A percentile compares a stretch with the other conserved stretches of the same genome.
These are phyloP conservation scores for Acanthornis magna DNA, from an alignment of 2,797 vertebrate genomes.

Conservation along the genomic window DNA sequence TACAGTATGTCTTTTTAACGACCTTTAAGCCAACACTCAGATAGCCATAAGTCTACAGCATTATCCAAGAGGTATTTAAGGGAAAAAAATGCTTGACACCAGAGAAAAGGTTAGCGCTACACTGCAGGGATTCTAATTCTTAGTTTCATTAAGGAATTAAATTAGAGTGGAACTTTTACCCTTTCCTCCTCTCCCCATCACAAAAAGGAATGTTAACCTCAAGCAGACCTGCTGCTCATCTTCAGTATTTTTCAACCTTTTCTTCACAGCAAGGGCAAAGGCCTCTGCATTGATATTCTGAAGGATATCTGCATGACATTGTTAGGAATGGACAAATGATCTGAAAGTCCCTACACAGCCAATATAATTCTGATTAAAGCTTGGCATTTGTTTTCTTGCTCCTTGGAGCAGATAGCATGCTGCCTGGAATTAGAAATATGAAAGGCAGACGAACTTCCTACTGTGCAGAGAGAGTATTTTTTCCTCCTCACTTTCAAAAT, in stretches of 20 bases:
- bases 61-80: conserved; percentile 26
- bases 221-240: neutral
- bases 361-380: conserved; percentile 61
- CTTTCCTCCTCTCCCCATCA: neutral
- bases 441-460: conserved; percentile 50
- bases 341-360: conserved; percentile 31
- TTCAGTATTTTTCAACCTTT: conserved; percentile 15
- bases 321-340: conserved; percentile 44
- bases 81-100: conserved; percentile 21
- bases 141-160: conserved; percentile 71
- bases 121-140: conserved; percentile 49
- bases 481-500: conserved; percentile 24
- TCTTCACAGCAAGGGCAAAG: conserved; percentile 46
- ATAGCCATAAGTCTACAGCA: neutral
- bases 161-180: conserved; percentile 55
- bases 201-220: conserved; percentile 29
- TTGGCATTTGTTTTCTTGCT: conserved; percentile 66
- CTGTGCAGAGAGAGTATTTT: conserved; percentile 21
- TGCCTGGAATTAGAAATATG: conserved; percentile 70
- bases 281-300: conserved; percentile 40
- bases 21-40: neutral
- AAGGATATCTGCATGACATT: conserved; percentile 26
- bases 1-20: conserved; percentile 15
- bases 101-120: conserved; percentile 42
- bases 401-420: conserved; percentile 47